These are phyloP conservation scores for Pheosia tremula DNA, from an alignment of 2,888 invertebrate species.

Conservation along the genomic window DNA sequence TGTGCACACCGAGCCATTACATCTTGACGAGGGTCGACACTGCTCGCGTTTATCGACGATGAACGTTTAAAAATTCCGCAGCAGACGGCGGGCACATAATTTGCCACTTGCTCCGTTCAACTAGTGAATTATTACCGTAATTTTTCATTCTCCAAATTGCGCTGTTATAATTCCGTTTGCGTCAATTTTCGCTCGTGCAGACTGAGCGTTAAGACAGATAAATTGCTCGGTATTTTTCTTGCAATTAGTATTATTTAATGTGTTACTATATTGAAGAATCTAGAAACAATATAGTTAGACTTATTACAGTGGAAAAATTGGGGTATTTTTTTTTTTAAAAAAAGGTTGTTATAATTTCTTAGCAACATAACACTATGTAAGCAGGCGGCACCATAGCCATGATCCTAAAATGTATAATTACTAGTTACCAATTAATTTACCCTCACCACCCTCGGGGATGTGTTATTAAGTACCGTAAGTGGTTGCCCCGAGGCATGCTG, in stretches of 20 bases:
- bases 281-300: no score
- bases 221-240: slow-evolving; percentile 20
- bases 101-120: slow-evolving; percentile 57
- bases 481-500: not conserved
- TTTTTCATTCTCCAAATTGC: slow-evolving; percentile 54
- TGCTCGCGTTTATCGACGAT: slow-evolving; percentile 42
- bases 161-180: slow-evolving; percentile 45
- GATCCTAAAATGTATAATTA: no score
- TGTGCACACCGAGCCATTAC: slow-evolving; percentile 39
- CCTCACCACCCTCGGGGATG: not conserved
- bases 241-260: not conserved
- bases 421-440: no score
- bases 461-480: not conserved
- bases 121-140: slow-evolving; percentile 57
- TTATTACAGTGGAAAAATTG: no score
- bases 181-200: slow-evolving; percentile 25
- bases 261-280: no score
- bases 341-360: no score
- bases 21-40: slow-evolving; percentile 40
- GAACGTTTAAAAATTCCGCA: slow-evolving; percentile 59
- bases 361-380: no score
- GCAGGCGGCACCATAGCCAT: no score
- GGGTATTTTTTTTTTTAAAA: no score
- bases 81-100: slow-evolving; percentile 51
- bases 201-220: slow-evolving; percentile 24